Percentiles rank a stretch among this genome's conserved stretches.
Evolutionary conservation across 2,888 invertebrate genomes (phyloP).

Genomic region (Melanargia galathea): DNA sequence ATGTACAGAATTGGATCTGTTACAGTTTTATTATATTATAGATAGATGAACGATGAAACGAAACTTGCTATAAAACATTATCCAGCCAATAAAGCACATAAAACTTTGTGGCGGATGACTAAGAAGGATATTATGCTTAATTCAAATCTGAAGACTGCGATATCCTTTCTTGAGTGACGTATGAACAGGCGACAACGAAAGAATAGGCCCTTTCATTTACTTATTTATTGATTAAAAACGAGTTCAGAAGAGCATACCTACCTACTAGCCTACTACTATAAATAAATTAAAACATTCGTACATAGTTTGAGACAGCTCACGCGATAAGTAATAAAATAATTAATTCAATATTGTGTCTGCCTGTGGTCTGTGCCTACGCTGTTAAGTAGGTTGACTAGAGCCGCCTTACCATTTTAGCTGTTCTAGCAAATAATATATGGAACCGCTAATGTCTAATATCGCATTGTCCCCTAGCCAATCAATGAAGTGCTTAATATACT

Average conservation of each 20-base stretch:
- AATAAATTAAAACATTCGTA: too few species aligned
- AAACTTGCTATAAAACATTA: not conserved
- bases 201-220: not conserved
- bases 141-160: not conserved
- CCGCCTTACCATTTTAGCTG: constrained; percentile 1
- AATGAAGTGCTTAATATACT: constrained; percentile 40
- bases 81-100: not conserved
- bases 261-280: too few species aligned
- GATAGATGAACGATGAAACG: too few species aligned
- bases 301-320: not conserved
- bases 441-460: not conserved
- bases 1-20: too few species aligned
- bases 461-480: not conserved
- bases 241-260: too few species aligned
- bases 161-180: not conserved
- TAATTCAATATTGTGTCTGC: not conserved
- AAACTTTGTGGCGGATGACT: constrained; percentile 2
- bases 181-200: not conserved
- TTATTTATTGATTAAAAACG: too few species aligned
- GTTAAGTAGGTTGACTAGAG: not conserved
- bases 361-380: not conserved
- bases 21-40: too few species aligned
- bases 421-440: not conserved
- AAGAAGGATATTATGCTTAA: constrained; percentile 2
- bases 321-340: constrained; percentile 1